Percentiles rank a stretch among this genome's conserved stretches.
phyloP scores from a whole-genome alignment of 2,888 invertebrate species.

The Homarus gammarus region DNA sequence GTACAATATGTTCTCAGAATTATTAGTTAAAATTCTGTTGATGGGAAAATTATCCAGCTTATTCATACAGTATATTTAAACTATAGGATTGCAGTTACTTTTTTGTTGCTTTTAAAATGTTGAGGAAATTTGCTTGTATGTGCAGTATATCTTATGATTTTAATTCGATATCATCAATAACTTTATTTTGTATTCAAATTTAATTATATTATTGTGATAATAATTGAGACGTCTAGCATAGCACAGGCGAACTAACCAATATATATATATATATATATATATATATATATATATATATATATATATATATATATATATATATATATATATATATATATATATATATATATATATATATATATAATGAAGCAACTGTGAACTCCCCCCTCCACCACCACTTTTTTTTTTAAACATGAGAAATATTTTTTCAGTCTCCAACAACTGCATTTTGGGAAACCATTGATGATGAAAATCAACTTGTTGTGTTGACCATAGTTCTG shows the following conservation, averaged over 20 bases:
- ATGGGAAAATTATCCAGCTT: too few species aligned
- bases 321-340: too few species aligned
- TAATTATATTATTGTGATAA: not conserved
- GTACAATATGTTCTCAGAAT: too few species aligned
- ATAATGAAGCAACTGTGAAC: not conserved
- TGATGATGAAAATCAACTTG: conserved; percentile 79
- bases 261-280: conserved; percentile 17
- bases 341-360: not conserved
- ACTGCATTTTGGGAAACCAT: conserved; percentile 78
- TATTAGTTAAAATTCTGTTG: too few species aligned
- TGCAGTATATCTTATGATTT: too few species aligned
- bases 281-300: conserved; percentile 29
- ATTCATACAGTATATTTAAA: too few species aligned
- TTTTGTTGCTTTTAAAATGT: too few species aligned
- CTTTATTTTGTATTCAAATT: too few species aligned
- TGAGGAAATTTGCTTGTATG: too few species aligned
- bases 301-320: not conserved
- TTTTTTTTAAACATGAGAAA: not conserved
- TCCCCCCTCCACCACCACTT: not conserved
- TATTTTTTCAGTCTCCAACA: conserved; percentile 78
- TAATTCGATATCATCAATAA: too few species aligned
- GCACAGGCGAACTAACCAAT: not conserved
- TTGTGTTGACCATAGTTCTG: conserved; percentile 78
- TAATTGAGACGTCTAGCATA: not conserved
- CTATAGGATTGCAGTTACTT: too few species aligned